Percentiles rank a stretch among this genome's conserved stretches.
These are phyloP conservation scores for Bolborhynchus lineola DNA, from an alignment of 2,113 vertebrate genomes.

Conservation along the genomic window DNA sequence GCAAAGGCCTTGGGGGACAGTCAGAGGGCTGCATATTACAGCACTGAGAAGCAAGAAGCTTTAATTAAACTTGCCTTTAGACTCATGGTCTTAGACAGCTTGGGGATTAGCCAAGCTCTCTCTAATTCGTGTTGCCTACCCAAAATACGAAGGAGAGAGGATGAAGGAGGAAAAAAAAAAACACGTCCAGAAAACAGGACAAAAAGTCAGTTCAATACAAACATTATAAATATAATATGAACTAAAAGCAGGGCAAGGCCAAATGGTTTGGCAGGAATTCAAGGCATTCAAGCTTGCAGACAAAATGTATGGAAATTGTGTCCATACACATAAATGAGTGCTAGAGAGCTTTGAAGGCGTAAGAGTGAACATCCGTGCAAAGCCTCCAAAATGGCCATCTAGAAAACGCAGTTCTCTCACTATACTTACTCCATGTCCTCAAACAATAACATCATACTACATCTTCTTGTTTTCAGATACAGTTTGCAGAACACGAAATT, in stretches of 20 bases:
- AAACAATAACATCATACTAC: not conserved
- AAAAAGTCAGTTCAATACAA: conserved; percentile 74
- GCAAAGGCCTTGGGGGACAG: conserved; percentile 33
- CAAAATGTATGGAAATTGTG: conserved; percentile 58
- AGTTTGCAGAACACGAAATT: not conserved
- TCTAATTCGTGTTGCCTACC: conserved; percentile 57
- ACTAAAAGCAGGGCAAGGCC: conserved; percentile 68
- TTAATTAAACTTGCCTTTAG: conserved; percentile 76
- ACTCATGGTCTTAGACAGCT: conserved; percentile 63
- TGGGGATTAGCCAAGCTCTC: conserved; percentile 65
- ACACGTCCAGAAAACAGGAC: conserved; percentile 69
- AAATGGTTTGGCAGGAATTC: conserved; percentile 67
- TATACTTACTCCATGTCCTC: not conserved
- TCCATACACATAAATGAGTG: not conserved
- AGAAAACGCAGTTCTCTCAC: not conserved
- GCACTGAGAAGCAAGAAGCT: conserved; percentile 55
- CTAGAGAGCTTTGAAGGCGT: not conserved
- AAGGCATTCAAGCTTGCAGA: conserved; percentile 56
- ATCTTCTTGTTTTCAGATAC: not conserved
- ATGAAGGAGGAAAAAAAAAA: conserved; percentile 63
- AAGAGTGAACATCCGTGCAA: not conserved
- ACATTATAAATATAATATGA: conserved; percentile 80
- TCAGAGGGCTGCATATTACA: conserved; percentile 48
- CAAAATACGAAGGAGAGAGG: conserved; percentile 61
- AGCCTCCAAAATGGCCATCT: not conserved